Percentiles rank a stretch among this genome's conserved stretches.
Conservation (phyloP, 2,888 invertebrate genomes). For the Cephus sareptanus region DNA sequence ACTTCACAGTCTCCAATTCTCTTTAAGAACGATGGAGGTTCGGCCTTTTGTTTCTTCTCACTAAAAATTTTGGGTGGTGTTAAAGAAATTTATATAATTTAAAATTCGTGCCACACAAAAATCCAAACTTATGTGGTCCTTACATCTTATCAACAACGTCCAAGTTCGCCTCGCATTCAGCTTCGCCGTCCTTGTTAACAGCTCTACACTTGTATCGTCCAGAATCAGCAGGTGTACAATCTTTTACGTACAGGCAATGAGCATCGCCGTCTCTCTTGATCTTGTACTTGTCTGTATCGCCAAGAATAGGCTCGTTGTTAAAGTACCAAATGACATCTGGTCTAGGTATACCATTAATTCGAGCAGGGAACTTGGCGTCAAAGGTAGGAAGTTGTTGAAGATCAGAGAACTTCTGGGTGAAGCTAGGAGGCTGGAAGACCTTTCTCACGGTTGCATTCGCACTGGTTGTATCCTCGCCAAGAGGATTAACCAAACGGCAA, state of each 20-base stretch:
- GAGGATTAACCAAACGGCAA: slow-evolving; percentile 80
- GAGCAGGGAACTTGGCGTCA: slow-evolving; percentile 86
- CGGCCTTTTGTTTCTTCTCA: slow-evolving; percentile 78
- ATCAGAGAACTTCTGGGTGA: slow-evolving; percentile 80
- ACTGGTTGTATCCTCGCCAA: slow-evolving; percentile 78
- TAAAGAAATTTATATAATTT: background rate
- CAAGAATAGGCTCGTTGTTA: slow-evolving; percentile 78
- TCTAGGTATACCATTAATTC: slow-evolving; percentile 82
- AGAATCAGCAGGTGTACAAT: slow-evolving; percentile 75
- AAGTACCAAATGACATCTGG: slow-evolving; percentile 91
- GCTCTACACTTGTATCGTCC: slow-evolving; percentile 84
- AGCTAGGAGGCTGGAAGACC: slow-evolving; percentile 82
- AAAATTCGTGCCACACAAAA: slow-evolving; percentile 17
- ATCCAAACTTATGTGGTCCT: slow-evolving; percentile 52
- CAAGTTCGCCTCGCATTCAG: slow-evolving; percentile 78
- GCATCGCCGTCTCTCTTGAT: slow-evolving; percentile 84
- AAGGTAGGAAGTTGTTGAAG: slow-evolving; percentile 79
- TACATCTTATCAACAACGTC: slow-evolving; percentile 87
- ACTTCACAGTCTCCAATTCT: slow-evolving; percentile 89
- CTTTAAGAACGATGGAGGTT: slow-evolving; percentile 89
- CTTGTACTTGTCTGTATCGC: slow-evolving; percentile 78
- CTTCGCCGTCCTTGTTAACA: slow-evolving; percentile 83
- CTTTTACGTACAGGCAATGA: slow-evolving; percentile 79
- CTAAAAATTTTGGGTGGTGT: slow-evolving; percentile 62
- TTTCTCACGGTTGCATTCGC: slow-evolving; percentile 82